A percentile compares a stretch with the other conserved stretches of the same genome.
Conservation (phyloP, 2,113 vertebrate genomes). For the Takifugu bimaculatus region DNA sequence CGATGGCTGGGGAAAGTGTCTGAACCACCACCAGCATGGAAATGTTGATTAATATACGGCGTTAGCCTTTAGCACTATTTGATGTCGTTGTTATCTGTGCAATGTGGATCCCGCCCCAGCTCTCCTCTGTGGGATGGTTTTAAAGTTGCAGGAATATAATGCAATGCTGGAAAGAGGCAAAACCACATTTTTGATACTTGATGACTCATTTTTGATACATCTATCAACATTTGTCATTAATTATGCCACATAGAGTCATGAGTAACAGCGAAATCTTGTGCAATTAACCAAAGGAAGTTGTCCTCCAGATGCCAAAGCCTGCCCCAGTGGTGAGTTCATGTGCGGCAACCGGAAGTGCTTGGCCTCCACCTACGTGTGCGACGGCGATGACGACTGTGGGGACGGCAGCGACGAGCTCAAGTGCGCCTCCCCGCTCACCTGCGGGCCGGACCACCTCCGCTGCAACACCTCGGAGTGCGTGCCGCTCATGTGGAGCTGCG, state of each 20-base stretch:
- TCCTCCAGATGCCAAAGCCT: slow-evolving; percentile 73
- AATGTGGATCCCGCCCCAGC: background rate
- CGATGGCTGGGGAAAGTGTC: no score
- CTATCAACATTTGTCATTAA: no score
- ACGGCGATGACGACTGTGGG: slow-evolving; percentile 87
- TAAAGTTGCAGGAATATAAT: background rate
- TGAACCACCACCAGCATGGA: no score
- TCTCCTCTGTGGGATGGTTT: background rate
- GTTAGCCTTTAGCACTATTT: background rate
- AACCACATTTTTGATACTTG: background rate
- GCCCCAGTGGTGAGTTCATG: slow-evolving; percentile 88
- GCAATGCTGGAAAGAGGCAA: background rate
- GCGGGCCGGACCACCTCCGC: slow-evolving; percentile 86
- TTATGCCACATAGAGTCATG: no score
- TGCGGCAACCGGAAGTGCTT: slow-evolving; percentile 89
- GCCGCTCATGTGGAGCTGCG: slow-evolving; percentile 91
- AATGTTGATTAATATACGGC: no score
- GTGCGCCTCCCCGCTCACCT: slow-evolving; percentile 80
- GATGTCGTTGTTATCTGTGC: background rate
- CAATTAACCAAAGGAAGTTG: no score
- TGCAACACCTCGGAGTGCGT: slow-evolving; percentile 89
- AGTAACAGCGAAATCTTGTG: no score
- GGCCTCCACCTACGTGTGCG: slow-evolving; percentile 84
- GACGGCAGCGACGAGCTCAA: slow-evolving; percentile 90
- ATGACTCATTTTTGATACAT: background rate